Base-by-base conservation (phyloP, 1,140 invertebrate species). In the Aphis craccivora region DNA sequence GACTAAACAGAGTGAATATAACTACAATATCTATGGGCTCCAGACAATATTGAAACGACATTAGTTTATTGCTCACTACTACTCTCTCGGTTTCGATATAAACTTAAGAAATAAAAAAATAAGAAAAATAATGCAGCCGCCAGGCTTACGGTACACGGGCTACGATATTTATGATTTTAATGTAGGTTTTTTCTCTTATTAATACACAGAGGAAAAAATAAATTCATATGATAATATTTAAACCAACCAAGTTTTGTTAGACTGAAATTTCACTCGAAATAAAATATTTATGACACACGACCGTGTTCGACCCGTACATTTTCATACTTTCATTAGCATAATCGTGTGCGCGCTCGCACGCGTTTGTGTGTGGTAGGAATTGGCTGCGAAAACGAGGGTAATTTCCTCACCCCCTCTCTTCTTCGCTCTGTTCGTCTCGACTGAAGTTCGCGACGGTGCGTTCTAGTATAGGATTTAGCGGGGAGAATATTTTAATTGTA, bases 211-310 rank as follows among this genome's bases (percentile, higher is more conserved):
- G 9, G 45, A 51, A 53, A 89, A 89, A 90, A 90, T 90, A 43
- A 90, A 40, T 40, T 43, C 37, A 90, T 55, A 25, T 90, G 37
- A 67, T 90, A 30, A 90, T 90, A 67, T 67, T 60, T 67, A n/a
- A 90, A 60, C 25, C 53, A 40, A n/a, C 89, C 23, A 25, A 89
- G 88, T 91, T 91, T 76, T 14, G 60, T 76, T 91, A 76, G 20
- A 48, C 9, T 91, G 40, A 37, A 91, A 81, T 48, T 91, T 91
- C 67, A 25, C 90, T 91, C 25, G n/a, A 91, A 91, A 91, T 91
- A 91, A 91, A 91, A 81, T 93, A 93, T 93, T 93, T 93, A 93
- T 86, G 48, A 93, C 25, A 93, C 45, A 93, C 91, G 60, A 91
- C 40, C 90, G n/a, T 76, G 60, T 76, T n/a, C 51, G 48, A 91